A percentile compares a stretch with the other conserved stretches of the same genome.
Conservation (phyloP, 2,888 invertebrate species). For the Crioceris asparagi region DNA sequence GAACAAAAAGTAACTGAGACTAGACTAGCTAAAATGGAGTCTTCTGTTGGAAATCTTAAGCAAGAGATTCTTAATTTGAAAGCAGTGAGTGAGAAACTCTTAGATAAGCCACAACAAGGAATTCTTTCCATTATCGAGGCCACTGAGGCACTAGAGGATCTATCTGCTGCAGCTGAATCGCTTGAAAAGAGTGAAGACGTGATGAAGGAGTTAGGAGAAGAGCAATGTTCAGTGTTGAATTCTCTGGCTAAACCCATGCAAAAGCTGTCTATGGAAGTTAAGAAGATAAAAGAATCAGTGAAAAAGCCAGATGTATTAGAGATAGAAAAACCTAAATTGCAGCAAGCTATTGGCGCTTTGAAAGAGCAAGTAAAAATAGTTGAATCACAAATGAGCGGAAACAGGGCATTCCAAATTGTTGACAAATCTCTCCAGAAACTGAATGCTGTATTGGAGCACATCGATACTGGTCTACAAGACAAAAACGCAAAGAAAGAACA, state of each 20-base stretch:
- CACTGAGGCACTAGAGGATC: conserved; percentile 4
- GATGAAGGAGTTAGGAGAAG: conserved; percentile 8
- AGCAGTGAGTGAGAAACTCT: too few relatives aligned
- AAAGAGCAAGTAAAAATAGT: conserved; percentile 8
- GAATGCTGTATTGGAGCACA: background rate
- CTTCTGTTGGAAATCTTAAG: too few relatives aligned
- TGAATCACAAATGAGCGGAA: background rate
- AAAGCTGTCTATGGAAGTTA: conserved; percentile 17
- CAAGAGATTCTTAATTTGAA: too few relatives aligned
- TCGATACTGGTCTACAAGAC: too few relatives aligned
- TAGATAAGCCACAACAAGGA: conserved; percentile 11
- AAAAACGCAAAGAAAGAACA: too few relatives aligned
- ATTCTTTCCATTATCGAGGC: conserved; percentile 13
- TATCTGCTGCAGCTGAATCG: conserved; percentile 1
- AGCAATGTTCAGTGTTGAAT: conserved; percentile 3
- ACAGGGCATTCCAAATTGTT: conserved; percentile 1
- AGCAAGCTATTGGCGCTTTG: conserved; percentile 13
- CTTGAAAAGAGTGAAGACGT: conserved; percentile 1
- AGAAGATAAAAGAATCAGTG: conserved; percentile 9
- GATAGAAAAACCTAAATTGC: conserved; percentile 14
- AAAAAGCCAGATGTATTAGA: conserved; percentile 14
- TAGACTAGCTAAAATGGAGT: too few relatives aligned
- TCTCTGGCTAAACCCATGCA: conserved; percentile 18
- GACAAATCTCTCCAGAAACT: background rate
- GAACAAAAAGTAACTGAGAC: too few relatives aligned